Percentiles rank a stretch among this genome's conserved stretches.
These are phyloP conservation scores for Cossypha heuglini DNA, from an alignment of 2,797 vertebrate genomes.

Conservation along the genomic window DNA sequence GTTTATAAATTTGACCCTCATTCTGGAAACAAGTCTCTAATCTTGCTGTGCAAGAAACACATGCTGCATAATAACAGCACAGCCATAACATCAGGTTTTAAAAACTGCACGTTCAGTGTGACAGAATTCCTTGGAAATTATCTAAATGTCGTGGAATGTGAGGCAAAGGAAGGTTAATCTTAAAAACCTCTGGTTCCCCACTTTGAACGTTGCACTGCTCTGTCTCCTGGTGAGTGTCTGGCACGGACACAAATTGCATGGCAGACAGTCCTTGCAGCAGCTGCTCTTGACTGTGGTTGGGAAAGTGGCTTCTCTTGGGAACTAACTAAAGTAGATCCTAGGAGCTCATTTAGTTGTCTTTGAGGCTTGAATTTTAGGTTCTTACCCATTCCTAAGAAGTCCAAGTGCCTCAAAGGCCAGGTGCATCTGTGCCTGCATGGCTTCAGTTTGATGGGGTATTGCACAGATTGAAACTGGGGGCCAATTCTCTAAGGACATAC, in stretches of 20 bases:
- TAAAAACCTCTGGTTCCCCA: not conserved
- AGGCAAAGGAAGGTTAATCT: constrained; percentile 1
- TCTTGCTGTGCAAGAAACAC: not conserved
- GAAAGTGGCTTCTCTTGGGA: not conserved
- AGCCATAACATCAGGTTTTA: not conserved
- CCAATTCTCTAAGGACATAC: not conserved
- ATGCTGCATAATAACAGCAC: not conserved
- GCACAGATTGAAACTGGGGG: not conserved
- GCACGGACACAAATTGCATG: not conserved
- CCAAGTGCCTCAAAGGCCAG: not conserved
- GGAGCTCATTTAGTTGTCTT: not conserved
- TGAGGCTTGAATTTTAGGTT: not conserved
- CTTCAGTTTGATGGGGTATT: no score
- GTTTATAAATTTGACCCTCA: not conserved
- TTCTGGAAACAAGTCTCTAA: not conserved
- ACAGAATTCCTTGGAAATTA: not conserved
- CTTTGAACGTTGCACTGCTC: not conserved
- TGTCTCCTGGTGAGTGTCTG: not conserved
- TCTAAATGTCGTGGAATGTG: not conserved
- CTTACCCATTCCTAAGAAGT: not conserved
- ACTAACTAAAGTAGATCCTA: not conserved
- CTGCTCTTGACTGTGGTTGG: not conserved
- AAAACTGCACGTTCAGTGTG: not conserved
- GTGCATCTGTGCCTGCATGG: no score
- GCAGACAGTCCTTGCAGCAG: not conserved